phyloP scores from a whole-genome alignment of 2,113 vertebrate genomes.

The Anolis sagrei region DNA sequence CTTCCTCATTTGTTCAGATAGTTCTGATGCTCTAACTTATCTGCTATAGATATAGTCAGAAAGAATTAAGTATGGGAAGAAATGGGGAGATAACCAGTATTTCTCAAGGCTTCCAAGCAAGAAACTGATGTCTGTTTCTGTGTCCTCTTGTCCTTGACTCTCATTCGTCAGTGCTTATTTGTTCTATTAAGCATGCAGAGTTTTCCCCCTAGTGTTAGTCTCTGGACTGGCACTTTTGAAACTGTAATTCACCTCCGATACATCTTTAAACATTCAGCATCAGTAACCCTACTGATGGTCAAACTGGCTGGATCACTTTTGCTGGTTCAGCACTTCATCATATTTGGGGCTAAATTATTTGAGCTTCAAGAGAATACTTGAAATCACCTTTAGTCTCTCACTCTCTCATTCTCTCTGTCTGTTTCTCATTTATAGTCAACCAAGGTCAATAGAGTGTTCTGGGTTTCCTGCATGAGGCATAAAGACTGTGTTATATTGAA shows the following conservation, averaged over 20 bases:
- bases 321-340: not conserved
- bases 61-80: not conserved
- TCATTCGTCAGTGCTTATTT: not conserved
- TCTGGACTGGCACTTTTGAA: not conserved
- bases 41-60: not conserved
- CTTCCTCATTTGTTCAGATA: not conserved
- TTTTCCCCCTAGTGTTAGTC: slow-evolving; percentile 68
- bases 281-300: not conserved
- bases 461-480: not conserved
- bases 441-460: not conserved
- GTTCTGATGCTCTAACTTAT: slow-evolving; percentile 4
- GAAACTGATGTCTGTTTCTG: not conserved
- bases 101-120: fast-evolving
- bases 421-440: not conserved
- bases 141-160: not conserved
- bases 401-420: too few relatives aligned
- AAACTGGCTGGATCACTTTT: not conserved
- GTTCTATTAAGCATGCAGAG: fast-evolving
- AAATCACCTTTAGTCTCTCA: not conserved
- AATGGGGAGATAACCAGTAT: not conserved
- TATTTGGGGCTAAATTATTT: not conserved
- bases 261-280: not conserved
- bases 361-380: not conserved
- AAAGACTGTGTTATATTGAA: not conserved
- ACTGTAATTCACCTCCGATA: not conserved